phyloP scores from a whole-genome alignment of 2,113 vertebrate genomes.

The Lucifuga dentata region DNA sequence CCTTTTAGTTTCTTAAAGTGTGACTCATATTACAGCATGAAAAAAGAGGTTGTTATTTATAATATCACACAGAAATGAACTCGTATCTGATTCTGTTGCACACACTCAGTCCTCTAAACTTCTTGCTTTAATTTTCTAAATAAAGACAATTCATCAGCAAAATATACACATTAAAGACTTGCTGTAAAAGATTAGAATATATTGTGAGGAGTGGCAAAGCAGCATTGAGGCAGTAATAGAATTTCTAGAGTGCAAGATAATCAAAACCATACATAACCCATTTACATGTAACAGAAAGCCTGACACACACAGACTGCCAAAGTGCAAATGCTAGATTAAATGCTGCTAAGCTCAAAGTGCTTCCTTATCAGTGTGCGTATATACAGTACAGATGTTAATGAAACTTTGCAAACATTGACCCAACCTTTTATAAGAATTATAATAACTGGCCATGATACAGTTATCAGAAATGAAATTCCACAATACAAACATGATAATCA shows the following conservation, averaged over 20 bases:
- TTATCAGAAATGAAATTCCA: slow-evolving; percentile 11
- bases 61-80: slow-evolving; percentile 24
- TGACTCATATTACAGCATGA: slow-evolving; percentile 15
- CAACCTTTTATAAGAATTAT: slow-evolving; percentile 11
- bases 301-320: slow-evolving; percentile 2
- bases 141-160: slow-evolving; percentile 22
- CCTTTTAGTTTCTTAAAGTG: slow-evolving; percentile 37
- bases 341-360: slow-evolving; percentile 38
- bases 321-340: slow-evolving; percentile 42
- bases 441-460: neutral
- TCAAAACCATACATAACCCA: neutral
- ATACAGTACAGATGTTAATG: slow-evolving; percentile 6
- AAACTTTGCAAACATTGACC: slow-evolving; percentile 29
- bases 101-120: neutral
- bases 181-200: neutral
- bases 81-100: slow-evolving; percentile 2
- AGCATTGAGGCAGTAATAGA: slow-evolving; percentile 7
- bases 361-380: slow-evolving; percentile 11
- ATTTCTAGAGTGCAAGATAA: slow-evolving; percentile 24
- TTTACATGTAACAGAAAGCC: slow-evolving; percentile 23
- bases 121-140: slow-evolving; percentile 25
- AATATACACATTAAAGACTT: slow-evolving; percentile 39
- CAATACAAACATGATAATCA: slow-evolving; percentile 30
- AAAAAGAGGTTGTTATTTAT: slow-evolving; percentile 1
- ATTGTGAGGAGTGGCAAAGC: slow-evolving; percentile 11